Conservation (phyloP, 2,113 vertebrate species). For the Myiozetetes cayanensis region DNA sequence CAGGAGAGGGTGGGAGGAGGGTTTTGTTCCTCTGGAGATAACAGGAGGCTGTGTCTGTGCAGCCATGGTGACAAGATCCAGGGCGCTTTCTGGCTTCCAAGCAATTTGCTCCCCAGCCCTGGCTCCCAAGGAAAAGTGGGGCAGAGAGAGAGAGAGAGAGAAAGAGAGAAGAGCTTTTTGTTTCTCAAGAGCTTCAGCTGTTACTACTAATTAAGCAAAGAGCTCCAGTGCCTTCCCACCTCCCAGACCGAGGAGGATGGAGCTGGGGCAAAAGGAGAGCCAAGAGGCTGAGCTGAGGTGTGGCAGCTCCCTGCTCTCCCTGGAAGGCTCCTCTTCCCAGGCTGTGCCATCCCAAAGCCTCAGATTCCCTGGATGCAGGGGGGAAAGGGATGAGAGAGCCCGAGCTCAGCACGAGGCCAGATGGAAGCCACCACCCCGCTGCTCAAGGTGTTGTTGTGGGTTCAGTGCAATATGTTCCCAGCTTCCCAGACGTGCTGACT, state of each 20-base stretch:
- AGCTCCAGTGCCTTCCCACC: constrained; percentile 18
- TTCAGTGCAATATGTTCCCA: constrained; percentile 23
- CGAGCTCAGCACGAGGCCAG: not conserved
- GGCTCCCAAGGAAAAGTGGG: constrained; percentile 55
- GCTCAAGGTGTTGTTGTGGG: constrained; percentile 1
- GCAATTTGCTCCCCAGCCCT: constrained; percentile 57
- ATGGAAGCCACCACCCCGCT: constrained; percentile 11
- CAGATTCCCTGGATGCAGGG: constrained; percentile 6
- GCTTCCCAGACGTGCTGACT: constrained; percentile 24
- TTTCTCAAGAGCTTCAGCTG: constrained; percentile 65
- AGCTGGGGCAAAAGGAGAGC: not conserved
- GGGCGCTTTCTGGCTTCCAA: constrained; percentile 54
- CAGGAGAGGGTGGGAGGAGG: constrained; percentile 51
- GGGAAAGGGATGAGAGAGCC: not conserved
- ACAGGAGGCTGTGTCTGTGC: constrained; percentile 64
- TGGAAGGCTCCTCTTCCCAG: not conserved
- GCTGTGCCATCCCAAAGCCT: not conserved
- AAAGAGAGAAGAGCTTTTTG: constrained; percentile 56
- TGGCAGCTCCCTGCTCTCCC: not conserved
- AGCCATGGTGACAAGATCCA: constrained; percentile 70
- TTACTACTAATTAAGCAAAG: constrained; percentile 48
- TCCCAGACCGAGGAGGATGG: not conserved
- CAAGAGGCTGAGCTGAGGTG: not conserved
- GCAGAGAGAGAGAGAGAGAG: constrained; percentile 29
- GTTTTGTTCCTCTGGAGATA: constrained; percentile 63